Evolutionary conservation across 2,113 vertebrate species (phyloP).

Genomic region (Hemicordylus capensis): DNA sequence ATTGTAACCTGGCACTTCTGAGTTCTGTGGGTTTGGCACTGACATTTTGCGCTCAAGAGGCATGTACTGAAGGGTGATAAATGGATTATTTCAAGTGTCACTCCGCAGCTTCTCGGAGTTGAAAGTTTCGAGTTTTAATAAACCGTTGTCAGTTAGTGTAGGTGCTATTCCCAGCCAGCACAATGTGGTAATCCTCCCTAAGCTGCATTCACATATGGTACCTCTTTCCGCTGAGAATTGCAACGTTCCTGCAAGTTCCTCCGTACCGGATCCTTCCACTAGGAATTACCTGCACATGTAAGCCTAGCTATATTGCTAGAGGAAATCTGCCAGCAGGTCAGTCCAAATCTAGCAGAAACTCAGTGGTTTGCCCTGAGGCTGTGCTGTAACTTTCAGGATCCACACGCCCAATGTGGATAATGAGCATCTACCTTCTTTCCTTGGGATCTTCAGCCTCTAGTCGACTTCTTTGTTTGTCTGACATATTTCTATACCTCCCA

Average conservation of each 20-base stretch:
- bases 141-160: slow-evolving; percentile 50
- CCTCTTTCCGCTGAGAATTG: neutral
- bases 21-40: slow-evolving; percentile 38
- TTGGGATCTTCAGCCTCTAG: no score
- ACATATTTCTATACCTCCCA: no score
- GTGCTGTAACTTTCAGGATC: slow-evolving; percentile 32
- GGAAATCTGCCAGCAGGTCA: neutral
- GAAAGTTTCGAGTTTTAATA: slow-evolving; percentile 50
- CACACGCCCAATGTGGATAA: neutral
- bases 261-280: neutral
- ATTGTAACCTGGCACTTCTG: neutral
- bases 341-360: neutral
- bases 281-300: neutral
- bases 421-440: neutral
- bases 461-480: no score
- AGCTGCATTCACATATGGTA: slow-evolving; percentile 38
- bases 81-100: slow-evolving; percentile 58
- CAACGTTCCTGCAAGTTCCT: neutral
- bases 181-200: slow-evolving; percentile 57
- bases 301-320: neutral
- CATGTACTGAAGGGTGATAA: slow-evolving; percentile 34
- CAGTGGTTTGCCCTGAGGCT: neutral
- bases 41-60: slow-evolving; percentile 40
- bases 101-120: slow-evolving; percentile 50
- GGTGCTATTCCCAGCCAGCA: slow-evolving; percentile 38